Base-by-base conservation (phyloP, 2,113 vertebrate species). In the Murina feae region DNA sequence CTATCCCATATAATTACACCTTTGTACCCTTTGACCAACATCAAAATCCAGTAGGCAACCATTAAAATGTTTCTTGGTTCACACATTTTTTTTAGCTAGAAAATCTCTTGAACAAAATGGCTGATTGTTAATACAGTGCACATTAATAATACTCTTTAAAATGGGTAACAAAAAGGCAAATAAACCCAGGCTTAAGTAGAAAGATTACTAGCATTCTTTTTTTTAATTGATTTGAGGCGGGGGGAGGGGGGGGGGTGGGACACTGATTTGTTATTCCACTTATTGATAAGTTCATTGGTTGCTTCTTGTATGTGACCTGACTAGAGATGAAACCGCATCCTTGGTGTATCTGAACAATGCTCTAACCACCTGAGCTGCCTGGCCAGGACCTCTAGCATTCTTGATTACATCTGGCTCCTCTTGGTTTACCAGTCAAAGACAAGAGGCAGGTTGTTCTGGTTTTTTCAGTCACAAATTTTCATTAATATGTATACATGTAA, bases 91-190 rank as follows among this genome's bases (percentile, higher is more conserved):
- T 83, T 39, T 3, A 53, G 39, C n/a, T 71, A 68, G 28, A 82
- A 78, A 66, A 72, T 84, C 47, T 89, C 30, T 90, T 89, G 30
- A 90, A 66, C 66, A 93, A 92, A 86, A 81, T 93, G 35, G 12
- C 51, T 86, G 42, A 5, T 78, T 71, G 23, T 76, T 94, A 89
- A 49, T 83, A 58, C 44, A 37, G 30, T 81, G 17, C 37, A 82
- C 69, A 58, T 82, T 92, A 37, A 25, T 81, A 71, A 66, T 35
- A 16, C 71, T 89, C 76, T 42, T 94, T 49, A 87, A 83, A 79
- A 23, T 60, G n/a, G 35, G 23, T 68, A 90, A 80, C 42, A 87
- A 51, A 90, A 55, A 79, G 39, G 20, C 53, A 86, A 83, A 28
- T 14, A 88, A 51, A 68, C 51, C 42, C 39, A 90, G 60, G 11